Percentiles rank a stretch among this genome's conserved stretches.
Conservation (phyloP, 2,888 invertebrate genomes). For the Campoplex capitator region DNA sequence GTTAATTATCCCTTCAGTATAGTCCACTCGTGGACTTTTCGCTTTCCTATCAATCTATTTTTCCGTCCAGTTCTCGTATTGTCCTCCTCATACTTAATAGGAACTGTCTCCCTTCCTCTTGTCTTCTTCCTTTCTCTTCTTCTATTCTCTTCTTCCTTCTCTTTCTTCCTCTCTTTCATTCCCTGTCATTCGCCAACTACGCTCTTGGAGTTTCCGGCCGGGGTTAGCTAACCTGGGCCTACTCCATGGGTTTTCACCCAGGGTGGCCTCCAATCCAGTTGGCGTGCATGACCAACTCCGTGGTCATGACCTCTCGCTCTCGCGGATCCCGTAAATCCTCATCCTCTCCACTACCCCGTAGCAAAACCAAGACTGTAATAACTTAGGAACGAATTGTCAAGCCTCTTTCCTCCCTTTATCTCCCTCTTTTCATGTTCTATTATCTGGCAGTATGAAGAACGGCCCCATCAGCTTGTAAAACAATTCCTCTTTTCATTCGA, state of each 20-base stretch:
- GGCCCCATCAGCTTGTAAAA: constrained; percentile 10
- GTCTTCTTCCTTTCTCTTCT: constrained; percentile 30
- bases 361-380: constrained; percentile 70
- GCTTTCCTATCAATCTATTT: constrained; percentile 57
- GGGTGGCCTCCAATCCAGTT: constrained; percentile 15
- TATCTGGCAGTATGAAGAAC: background rate
- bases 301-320: constrained; percentile 22
- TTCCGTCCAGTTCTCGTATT: constrained; percentile 23
- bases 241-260: background rate
- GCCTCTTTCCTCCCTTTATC: constrained; percentile 33
- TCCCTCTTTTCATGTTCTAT: background rate
- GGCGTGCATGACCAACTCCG: constrained; percentile 24
- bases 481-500: constrained; percentile 5
- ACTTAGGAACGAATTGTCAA: constrained; percentile 75
- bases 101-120: constrained; percentile 55
- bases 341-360: background rate
- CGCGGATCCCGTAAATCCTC: constrained; percentile 39
- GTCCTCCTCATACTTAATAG: constrained; percentile 17
- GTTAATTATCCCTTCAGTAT: constrained; percentile 84
- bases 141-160: constrained; percentile 29
- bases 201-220: constrained; percentile 25
- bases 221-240: constrained; percentile 1
- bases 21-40: constrained; percentile 68
- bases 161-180: background rate
- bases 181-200: background rate